phyloP scores from a whole-genome alignment of 2,113 vertebrate species.

The Ptilorrhoa leucosticta region DNA sequence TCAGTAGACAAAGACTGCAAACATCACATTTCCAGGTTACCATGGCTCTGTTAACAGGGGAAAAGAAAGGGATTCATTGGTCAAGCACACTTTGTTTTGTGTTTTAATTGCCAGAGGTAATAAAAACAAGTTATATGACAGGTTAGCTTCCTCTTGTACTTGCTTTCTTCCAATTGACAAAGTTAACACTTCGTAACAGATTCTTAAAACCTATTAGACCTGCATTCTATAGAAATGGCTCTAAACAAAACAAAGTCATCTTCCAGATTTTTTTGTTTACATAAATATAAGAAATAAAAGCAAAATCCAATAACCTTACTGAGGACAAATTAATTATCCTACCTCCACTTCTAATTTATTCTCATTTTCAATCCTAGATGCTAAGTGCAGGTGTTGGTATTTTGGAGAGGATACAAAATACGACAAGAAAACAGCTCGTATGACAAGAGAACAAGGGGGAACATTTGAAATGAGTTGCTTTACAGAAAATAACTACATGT shows the following conservation, averaged over 20 bases:
- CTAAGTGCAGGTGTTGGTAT: background rate
- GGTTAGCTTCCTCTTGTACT: background rate
- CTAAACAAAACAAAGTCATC: background rate
- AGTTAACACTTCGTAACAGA: background rate
- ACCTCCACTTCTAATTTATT: background rate
- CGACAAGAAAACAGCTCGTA: background rate
- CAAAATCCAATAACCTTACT: background rate
- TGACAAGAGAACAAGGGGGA: background rate
- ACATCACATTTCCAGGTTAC: background rate
- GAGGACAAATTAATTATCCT: background rate
- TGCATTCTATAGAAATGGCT: background rate
- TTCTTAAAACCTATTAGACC: background rate
- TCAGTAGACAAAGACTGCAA: fast-evolving
- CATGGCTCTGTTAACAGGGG: background rate
- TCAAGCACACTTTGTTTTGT: background rate
- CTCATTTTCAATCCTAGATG: background rate
- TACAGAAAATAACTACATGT: background rate
- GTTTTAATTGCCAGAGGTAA: background rate
- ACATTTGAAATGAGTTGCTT: background rate
- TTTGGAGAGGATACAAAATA: background rate
- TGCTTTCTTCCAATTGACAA: background rate
- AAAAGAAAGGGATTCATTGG: background rate
- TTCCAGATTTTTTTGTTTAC: background rate
- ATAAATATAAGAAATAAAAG: background rate
- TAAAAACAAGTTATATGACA: background rate